A percentile compares a stretch with the other conserved stretches of the same genome.
These are phyloP conservation scores for Thermophis baileyi DNA, from an alignment of 2,113 vertebrate genomes.

Conservation along the genomic window DNA sequence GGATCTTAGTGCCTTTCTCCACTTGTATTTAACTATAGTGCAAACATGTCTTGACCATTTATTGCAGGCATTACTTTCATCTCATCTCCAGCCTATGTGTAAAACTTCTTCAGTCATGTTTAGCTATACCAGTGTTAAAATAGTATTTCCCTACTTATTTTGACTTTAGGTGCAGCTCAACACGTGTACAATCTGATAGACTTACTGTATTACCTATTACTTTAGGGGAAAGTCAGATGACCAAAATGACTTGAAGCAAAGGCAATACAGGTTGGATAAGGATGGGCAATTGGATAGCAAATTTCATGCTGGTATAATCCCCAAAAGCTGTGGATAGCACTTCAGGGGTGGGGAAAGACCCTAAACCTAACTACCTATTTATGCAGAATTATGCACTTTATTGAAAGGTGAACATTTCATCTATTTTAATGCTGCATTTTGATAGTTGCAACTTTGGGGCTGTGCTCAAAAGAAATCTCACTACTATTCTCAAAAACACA, in stretches of 20 bases:
- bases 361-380: not conserved
- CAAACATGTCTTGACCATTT: not conserved
- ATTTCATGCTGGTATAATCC: not conserved
- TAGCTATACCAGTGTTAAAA: not conserved
- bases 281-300: not conserved
- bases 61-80: not conserved
- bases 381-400: conserved; percentile 53
- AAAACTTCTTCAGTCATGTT: not conserved
- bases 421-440: conserved; percentile 50
- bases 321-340: not conserved
- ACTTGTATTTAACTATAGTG: not conserved
- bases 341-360: not conserved
- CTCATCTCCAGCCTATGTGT: not conserved
- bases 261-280: not conserved
- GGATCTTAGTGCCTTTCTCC: conserved; percentile 58
- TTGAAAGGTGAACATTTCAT: conserved; percentile 50
- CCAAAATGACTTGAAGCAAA: not conserved
- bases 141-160: not conserved
- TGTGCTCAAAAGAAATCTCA: not conserved
- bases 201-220: not conserved
- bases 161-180: not conserved
- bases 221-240: not conserved
- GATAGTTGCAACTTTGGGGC: not conserved
- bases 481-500: not conserved
- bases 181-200: not conserved